phyloP scores from a whole-genome alignment of 37 sponge, comb jelly and placozoan species.

The Amphimedon queenslandica region DNA sequence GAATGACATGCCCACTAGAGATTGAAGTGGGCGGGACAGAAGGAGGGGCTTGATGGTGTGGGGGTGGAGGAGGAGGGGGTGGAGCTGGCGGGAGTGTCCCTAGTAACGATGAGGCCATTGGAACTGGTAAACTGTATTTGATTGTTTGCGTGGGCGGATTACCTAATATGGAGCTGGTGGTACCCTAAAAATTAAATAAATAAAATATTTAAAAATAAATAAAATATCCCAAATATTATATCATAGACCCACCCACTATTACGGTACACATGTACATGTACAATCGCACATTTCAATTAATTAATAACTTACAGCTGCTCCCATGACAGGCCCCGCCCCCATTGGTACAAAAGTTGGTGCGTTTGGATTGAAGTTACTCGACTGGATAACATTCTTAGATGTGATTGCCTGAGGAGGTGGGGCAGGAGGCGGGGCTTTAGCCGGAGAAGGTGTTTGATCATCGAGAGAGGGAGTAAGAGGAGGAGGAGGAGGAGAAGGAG shows the following conservation, averaged over 20 bases:
- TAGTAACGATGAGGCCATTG: conserved; percentile 12
- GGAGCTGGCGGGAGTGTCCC: too few relatives aligned
- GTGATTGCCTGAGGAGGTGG: background rate
- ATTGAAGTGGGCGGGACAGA: background rate
- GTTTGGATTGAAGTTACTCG: conserved; percentile 69
- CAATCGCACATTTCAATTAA: too few relatives aligned
- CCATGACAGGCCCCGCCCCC: too few relatives aligned
- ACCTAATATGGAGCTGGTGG: conserved; percentile 55
- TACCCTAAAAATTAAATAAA: too few relatives aligned
- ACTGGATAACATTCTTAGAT: background rate
- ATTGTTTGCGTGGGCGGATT: conserved; percentile 28
- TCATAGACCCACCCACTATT: too few relatives aligned
- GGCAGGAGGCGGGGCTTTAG: conserved; percentile 36
- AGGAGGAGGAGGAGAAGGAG: conserved; percentile 12
- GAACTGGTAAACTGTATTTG: conserved; percentile 10
- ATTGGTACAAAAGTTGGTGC: conserved; percentile 77
- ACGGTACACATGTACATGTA: too few relatives aligned
- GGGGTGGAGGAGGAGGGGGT: background rate
- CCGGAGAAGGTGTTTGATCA: conserved; percentile 17
- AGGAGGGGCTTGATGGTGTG: too few relatives aligned
- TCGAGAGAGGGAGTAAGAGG: too few relatives aligned
- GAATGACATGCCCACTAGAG: background rate
- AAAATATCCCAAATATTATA: background rate
- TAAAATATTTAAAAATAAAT: too few relatives aligned
- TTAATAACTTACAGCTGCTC: too few relatives aligned